These are phyloP conservation scores for Bubo scandiacus DNA, from an alignment of 2,113 vertebrate genomes.

Conservation along the genomic window DNA sequence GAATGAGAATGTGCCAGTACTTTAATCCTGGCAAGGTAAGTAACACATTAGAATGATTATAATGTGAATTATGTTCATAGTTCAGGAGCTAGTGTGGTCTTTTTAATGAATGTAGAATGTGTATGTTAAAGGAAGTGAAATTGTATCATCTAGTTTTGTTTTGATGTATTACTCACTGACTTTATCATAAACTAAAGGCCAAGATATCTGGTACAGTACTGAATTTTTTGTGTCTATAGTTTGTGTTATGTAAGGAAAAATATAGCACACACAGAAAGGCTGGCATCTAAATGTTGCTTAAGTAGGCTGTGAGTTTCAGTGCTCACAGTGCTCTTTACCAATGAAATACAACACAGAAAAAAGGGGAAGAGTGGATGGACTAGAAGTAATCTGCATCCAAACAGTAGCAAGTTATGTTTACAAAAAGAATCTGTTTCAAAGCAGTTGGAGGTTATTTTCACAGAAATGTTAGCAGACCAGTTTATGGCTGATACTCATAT, in stretches of 20 bases:
- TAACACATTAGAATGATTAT: neutral
- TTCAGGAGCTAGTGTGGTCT: neutral
- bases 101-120: neutral
- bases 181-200: neutral
- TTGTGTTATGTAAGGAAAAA: neutral
- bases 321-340: neutral
- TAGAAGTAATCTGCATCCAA: neutral
- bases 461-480: neutral
- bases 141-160: neutral
- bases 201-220: neutral
- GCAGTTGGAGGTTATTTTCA: neutral
- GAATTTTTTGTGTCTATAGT: neutral
- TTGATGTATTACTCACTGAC: neutral
- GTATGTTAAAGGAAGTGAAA: neutral
- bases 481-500: neutral
- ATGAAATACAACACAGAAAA: neutral
- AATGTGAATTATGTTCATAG: neutral
- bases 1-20: neutral
- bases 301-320: neutral
- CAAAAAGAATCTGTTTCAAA: conserved; percentile 38
- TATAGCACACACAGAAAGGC: neutral
- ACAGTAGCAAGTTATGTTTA: conserved; percentile 6
- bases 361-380: neutral
- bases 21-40: neutral
- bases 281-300: neutral